Base-by-base conservation (phyloP, 1,140 invertebrate genomes). In the Galleria mellonella region DNA sequence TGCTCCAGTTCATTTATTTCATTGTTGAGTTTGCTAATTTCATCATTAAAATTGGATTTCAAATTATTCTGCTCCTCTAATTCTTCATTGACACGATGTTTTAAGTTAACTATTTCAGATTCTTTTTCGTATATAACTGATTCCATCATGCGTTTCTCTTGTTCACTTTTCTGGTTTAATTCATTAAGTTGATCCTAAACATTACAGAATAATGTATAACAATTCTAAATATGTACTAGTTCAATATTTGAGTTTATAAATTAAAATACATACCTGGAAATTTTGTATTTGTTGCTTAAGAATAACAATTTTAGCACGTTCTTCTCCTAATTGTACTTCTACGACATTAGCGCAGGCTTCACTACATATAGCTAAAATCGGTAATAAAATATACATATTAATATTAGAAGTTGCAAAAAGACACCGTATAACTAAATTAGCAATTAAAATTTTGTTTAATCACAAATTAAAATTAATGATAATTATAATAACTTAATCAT, bases 271-370 rank as follows among this genome's bases (percentile, higher is more conserved):
- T 68, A 75, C 81, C 72, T 82, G 71, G 23, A 84, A 64, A n/a
- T 32, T 33, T 47, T 81, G 54, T 11, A 82, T 68, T 44, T 79
- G 73, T 58, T 71, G 67, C 58, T 72, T 66, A 0, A 83, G 45
- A 9, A 63, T 35, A 12, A 62, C 64, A 28, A 73, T 69, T 46
- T 78, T 81, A 1, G 78, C 75, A 50, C 71, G 65, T 39, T 85
- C 82, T 45, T 85, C 78, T 6, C 58, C 54, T 11, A 83, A 50
- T 33, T 83, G 78, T 1, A 83, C 78, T 55, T 77, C 81, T 14
- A 84, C 54, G 4, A 85, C 72, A 63, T 82, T 79, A 8, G 61
- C 70, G 47, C 82, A 85, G 4, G 52, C 66, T 52, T 85, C 82
- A 57, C 64, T 83, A 40, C 72, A 83, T 4, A 72, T 43, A 41